These are phyloP conservation scores for Rhea americana DNA, from an alignment of 2,113 vertebrate genomes.

Conservation along the genomic window DNA sequence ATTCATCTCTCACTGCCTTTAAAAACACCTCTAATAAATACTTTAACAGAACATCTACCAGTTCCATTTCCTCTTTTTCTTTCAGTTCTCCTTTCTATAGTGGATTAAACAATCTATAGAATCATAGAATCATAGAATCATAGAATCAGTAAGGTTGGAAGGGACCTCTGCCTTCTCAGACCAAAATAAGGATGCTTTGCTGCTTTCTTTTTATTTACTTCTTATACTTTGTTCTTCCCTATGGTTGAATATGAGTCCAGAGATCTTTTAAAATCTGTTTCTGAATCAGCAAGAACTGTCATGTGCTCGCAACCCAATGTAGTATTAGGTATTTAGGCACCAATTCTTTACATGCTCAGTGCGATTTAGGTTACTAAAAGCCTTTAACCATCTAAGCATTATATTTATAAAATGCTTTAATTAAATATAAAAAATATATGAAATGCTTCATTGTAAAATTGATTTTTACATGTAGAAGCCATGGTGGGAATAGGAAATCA, in stretches of 20 bases:
- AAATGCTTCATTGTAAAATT: neutral
- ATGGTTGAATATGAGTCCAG: neutral
- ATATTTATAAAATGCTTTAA: neutral
- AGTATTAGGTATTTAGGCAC: neutral
- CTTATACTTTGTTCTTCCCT: neutral
- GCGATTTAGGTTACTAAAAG: neutral
- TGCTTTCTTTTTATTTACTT: neutral
- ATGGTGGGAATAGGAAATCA: neutral
- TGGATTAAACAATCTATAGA: neutral
- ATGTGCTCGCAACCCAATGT: neutral
- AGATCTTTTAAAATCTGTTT: neutral
- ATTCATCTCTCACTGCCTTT: neutral
- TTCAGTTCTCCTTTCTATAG: neutral
- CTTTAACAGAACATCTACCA: neutral
- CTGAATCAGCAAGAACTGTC: neutral
- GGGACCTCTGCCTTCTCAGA: neutral
- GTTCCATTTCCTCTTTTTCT: neutral
- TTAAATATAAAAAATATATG: neutral
- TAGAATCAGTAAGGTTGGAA: too few species aligned
- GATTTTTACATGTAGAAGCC: neutral
- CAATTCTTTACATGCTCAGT: neutral
- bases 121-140: too few species aligned
- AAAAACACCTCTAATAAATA: neutral
- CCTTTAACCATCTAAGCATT: neutral
- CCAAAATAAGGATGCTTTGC: neutral